These are phyloP conservation scores for Notarius lentiginosus DNA, from an alignment of 2,113 vertebrate species.

Conservation along the genomic window DNA sequence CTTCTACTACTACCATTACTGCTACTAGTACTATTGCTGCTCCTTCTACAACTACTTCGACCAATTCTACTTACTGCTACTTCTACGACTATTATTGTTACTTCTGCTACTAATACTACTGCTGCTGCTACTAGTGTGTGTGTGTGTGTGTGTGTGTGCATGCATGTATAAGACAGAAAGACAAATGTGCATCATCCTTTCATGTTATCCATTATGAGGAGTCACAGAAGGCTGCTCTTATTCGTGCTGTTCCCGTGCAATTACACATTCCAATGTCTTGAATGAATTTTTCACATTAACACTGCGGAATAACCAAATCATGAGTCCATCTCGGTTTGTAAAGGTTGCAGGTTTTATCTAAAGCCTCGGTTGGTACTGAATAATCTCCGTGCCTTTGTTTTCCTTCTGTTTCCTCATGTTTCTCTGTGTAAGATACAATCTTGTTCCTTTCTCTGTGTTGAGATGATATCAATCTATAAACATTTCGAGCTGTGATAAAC, in stretches of 20 bases:
- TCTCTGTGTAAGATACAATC: conserved; percentile 16
- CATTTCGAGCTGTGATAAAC: conserved; percentile 35
- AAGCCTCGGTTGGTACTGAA: neutral
- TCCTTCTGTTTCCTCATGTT: conserved; percentile 21
- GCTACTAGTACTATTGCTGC: neutral
- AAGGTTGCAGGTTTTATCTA: conserved; percentile 1
- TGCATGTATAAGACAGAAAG: neutral
- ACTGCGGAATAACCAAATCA: neutral
- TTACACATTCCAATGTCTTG: neutral
- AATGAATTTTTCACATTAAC: neutral
- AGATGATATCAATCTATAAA: conserved; percentile 43
- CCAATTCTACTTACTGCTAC: neutral
- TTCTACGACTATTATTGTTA: neutral
- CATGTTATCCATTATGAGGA: conserved; percentile 12
- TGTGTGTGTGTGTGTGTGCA: neutral
- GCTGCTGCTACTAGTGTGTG: neutral
- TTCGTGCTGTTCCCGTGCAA: neutral
- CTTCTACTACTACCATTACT: neutral
- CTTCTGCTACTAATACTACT: neutral
- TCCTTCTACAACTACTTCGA: neutral
- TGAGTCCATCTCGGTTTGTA: neutral
- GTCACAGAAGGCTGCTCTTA: conserved; percentile 7
- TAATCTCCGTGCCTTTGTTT: conserved; percentile 17
- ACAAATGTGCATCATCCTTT: neutral
- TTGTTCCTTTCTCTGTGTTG: conserved; percentile 15